Base-by-base conservation (phyloP, 2,113 vertebrate genomes). In the Nematolebias whitei region DNA sequence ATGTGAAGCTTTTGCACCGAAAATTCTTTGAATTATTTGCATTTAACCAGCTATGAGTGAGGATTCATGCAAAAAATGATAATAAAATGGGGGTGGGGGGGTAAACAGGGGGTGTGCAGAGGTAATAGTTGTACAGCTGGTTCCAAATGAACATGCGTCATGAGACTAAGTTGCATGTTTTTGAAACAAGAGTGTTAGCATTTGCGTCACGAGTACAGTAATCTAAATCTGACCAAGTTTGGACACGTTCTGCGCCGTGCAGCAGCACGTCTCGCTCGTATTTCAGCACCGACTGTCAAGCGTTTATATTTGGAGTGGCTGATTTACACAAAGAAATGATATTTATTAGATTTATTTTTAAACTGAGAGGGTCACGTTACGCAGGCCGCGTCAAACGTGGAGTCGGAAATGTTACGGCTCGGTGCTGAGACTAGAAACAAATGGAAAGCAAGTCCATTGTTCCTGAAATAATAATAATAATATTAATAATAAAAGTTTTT, bases 251-350 rank as follows among this genome's bases (percentile, higher is more conserved):
- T 13, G 44, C 0, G 1, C 24, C 14, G 39, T 24, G 54, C 71
- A 64, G 61, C 48, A 23, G 58, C 79, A 76, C 68, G 26, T 76
- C 67, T 23, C 62, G 68, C 84, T 75, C 71, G 44, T 80, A 20
- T 1, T 24, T 51, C 62, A 59, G 47, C 22, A 40, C 15, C 60
- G 58, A 44, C 69, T 77, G 58, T 66, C 49, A 63, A 22, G 51
- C 24, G 68, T 63, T 71, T 86, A 79, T 76, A 80, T 87, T 82
- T 78, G 85, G 79, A 75, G 45, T 5, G 14, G 52, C 18, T 24
- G 38, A 74, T 76, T 68, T 62, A 52, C 69, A 44, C 70, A 43
- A 39, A 19, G 47, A 39, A 52, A 52, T 18, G 16, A 18, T 24
- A 44, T 2, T 41, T 38, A 26, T n/a, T n/a, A 14, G 54, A 44